A percentile compares a stretch with the other conserved stretches of the same genome.
phyloP scores from a whole-genome alignment of 2,888 invertebrate genomes.

The Callinectes sapidus region DNA sequence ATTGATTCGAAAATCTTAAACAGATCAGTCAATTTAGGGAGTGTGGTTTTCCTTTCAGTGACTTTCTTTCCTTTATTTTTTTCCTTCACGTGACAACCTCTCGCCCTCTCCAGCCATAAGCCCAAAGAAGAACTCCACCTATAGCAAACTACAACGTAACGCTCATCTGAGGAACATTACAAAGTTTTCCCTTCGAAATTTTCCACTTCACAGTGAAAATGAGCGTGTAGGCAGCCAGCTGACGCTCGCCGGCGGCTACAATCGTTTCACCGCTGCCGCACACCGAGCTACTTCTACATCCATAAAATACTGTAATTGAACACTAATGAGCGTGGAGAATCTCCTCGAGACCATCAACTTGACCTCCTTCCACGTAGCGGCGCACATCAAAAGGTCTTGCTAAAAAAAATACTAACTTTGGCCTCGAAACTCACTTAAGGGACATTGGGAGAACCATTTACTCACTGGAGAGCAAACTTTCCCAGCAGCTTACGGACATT shows the following conservation, averaged over 20 bases:
- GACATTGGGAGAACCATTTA: neutral
- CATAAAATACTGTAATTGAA: neutral
- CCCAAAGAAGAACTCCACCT: neutral
- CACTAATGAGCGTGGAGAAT: neutral
- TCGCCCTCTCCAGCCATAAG: neutral
- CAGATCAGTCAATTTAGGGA: neutral
- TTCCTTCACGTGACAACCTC: neutral
- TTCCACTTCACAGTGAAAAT: slow-evolving; percentile 9
- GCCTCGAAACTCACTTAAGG: neutral
- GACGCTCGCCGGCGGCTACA: slow-evolving; percentile 9
- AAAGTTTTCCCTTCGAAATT: neutral
- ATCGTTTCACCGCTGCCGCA: neutral
- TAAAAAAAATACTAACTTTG: neutral
- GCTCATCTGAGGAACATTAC: neutral
- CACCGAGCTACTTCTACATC: neutral
- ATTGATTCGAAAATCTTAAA: neutral
- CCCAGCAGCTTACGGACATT: neutral
- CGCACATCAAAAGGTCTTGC: neutral
- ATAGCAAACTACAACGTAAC: neutral
- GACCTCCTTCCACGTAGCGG: neutral
- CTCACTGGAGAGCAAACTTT: neutral
- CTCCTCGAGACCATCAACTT: neutral
- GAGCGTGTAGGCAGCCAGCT: slow-evolving; percentile 29
- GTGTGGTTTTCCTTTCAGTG: too few relatives aligned
- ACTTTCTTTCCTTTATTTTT: neutral